These are phyloP conservation scores for Periophthalmodon schlosseri DNA, from an alignment of 2,113 vertebrate genomes.

Conservation along the genomic window DNA sequence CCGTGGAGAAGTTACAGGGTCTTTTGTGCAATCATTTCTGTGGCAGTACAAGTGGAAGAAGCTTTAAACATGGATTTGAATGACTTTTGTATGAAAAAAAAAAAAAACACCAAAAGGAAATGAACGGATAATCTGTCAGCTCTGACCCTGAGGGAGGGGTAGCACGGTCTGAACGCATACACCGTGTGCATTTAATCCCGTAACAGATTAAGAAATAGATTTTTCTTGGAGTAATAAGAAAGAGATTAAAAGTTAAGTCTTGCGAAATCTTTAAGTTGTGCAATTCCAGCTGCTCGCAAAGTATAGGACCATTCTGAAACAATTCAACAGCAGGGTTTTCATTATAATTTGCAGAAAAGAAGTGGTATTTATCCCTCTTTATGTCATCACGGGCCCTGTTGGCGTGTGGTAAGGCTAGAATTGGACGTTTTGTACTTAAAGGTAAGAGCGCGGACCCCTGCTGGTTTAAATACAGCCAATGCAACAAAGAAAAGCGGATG, in stretches of 20 bases:
- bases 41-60: not conserved
- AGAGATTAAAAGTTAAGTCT: not conserved
- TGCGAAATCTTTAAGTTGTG: not conserved
- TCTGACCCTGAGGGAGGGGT: not conserved
- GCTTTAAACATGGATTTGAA: conserved; percentile 6
- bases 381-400: too few relatives aligned
- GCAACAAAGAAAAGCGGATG: too few relatives aligned
- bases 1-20: not conserved
- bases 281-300: not conserved
- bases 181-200: not conserved
- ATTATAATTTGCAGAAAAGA: not conserved
- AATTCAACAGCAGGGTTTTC: not conserved
- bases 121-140: conserved; percentile 9
- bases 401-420: too few relatives aligned
- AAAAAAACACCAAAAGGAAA: conserved; percentile 21
- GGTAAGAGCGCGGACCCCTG: too few relatives aligned
- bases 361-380: not conserved
- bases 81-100: conserved; percentile 8
- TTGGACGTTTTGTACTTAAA: too few relatives aligned
- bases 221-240: not conserved
- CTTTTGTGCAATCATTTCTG: conserved; percentile 34
- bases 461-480: too few relatives aligned
- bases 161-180: not conserved
- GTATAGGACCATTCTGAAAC: not conserved
- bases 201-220: not conserved